Base-by-base conservation (phyloP, 2,888 invertebrate genomes). In the Thera obeliscata region DNA sequence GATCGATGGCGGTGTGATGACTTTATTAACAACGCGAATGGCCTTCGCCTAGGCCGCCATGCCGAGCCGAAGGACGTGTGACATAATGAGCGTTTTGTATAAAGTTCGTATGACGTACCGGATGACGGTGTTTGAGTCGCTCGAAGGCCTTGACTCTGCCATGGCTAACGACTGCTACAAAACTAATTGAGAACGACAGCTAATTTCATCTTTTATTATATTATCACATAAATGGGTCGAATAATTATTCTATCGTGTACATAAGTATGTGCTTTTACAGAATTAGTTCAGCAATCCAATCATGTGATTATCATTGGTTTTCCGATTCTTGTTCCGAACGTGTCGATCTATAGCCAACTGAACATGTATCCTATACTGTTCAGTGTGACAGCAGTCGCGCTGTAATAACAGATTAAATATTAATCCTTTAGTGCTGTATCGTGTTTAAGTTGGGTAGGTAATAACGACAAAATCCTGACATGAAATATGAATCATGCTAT, bases 11-110 rank as follows among this genome's bases (percentile, higher is more conserved):
- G 9, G 22, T 22, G 22, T 22, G 22, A 33, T 6, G 33, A 55
- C 55, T 38, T 38, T 54, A 54, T 54, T 55, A 46, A 36, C 36
- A n/a, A 36, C 35, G 4, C 4, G 55, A 11, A 55, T 38, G 36
- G 55, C 55, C 4, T 55, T 36, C 5, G 55, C 36, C n/a, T 55
- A 38, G 2, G 36, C 38, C 12, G 22, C 33, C 35, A n/a, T 67
- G 71, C 35, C 72, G 68, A 55, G 74, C 72, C 68, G 57, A 68
- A 68, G 74, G 52, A 46, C 43, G 43, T 46, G 43, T 46, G 9
- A 46, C 43, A 2, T 46, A 46, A 46, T 46, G 43, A 46, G 9
- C 43, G 43, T 46, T 46, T 46, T 46, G 7, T 46, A 9, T 9
- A 46, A 9, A 46, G 43, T 46, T 46, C 9, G 43, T 46, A 46